Percentiles rank a stretch among this genome's conserved stretches.
Evolutionary conservation across 2,113 vertebrate genomes (phyloP).

Genomic region (Cathartes aura): DNA sequence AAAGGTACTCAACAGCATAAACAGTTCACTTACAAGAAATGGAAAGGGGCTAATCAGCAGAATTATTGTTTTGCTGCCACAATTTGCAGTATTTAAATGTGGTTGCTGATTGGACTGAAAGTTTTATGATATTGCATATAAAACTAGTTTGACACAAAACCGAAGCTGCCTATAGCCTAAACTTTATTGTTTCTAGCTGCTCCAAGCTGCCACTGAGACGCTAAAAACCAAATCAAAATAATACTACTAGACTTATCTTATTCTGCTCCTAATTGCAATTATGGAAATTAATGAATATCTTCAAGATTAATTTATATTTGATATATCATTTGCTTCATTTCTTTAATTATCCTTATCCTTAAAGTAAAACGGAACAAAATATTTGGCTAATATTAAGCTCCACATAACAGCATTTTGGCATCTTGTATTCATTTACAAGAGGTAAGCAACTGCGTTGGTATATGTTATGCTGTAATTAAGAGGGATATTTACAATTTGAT

Average conservation of each 20-base stretch:
- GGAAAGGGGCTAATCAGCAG: conserved; percentile 99
- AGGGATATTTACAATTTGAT: not conserved
- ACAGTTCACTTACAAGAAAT: conserved; percentile 99
- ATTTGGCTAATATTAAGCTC: not conserved
- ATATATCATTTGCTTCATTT: not conserved
- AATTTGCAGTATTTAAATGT: conserved; percentile 99
- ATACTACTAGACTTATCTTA: not conserved
- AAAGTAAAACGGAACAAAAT: not conserved
- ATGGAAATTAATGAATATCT: conserved; percentile 11
- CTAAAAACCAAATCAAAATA: not conserved
- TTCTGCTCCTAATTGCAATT: conserved; percentile 12
- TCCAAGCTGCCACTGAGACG: not conserved
- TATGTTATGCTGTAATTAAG: not conserved
- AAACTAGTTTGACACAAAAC: conserved; percentile 81
- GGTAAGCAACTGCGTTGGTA: not conserved
- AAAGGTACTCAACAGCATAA: conserved; percentile 99
- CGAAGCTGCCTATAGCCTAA: conserved; percentile 56
- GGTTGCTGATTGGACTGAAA: conserved; percentile 99
- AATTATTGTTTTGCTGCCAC: conserved; percentile 99
- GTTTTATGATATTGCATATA: conserved; percentile 88
- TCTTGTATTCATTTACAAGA: not conserved
- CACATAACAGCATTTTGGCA: not conserved
- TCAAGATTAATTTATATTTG: conserved; percentile 19
- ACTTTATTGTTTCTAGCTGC: conserved; percentile 64
- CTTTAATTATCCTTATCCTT: conserved; percentile 10